phyloP scores from a whole-genome alignment of 2,888 invertebrate genomes.

The Eulithis prunata region DNA sequence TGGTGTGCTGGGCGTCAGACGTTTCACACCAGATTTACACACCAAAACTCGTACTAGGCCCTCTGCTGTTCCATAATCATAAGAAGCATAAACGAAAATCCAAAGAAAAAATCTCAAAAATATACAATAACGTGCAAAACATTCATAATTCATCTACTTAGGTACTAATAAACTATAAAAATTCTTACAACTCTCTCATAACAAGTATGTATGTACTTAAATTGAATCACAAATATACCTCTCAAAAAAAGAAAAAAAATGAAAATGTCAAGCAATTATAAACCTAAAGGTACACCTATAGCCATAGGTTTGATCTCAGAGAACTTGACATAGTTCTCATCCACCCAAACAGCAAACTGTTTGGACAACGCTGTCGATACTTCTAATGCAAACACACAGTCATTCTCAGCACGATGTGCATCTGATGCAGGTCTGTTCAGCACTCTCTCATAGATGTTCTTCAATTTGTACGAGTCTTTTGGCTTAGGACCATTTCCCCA shows the following conservation, averaged over 20 bases:
- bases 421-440: conserved; percentile 68
- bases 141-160: background rate
- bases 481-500: conserved; percentile 54
- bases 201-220: background rate
- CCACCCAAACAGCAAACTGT: conserved; percentile 84
- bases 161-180: background rate
- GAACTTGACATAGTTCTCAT: conserved; percentile 58
- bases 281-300: conserved; percentile 57
- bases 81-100: no score
- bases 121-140: conserved; percentile 1
- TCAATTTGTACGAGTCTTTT: conserved; percentile 77
- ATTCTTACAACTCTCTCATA: background rate
- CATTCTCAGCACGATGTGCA: conserved; percentile 88
- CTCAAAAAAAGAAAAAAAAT: background rate
- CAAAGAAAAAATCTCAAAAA: background rate
- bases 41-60: no score
- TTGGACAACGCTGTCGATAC: conserved; percentile 81
- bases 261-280: conserved; percentile 1
- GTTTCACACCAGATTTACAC: no score
- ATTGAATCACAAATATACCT: background rate
- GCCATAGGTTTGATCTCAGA: conserved; percentile 65
- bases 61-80: no score
- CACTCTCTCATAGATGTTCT: conserved; percentile 82
- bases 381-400: conserved; percentile 85
- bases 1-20: no score